Percentiles rank a stretch among this genome's conserved stretches.
phyloP scores from a whole-genome alignment of 2,888 invertebrate genomes.

The Aleiodes alternator region DNA sequence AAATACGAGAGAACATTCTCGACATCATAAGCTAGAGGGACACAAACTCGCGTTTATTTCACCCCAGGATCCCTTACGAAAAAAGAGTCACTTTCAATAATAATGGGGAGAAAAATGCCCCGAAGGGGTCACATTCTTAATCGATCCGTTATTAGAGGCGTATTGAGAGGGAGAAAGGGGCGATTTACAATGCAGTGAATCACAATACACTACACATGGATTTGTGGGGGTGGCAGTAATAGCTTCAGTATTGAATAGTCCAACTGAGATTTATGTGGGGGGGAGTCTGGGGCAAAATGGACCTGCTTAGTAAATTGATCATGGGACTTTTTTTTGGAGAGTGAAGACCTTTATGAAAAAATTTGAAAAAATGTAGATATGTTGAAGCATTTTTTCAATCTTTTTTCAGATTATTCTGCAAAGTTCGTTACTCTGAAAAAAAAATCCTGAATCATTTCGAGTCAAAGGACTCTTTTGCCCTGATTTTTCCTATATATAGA shows the following conservation, averaged over 20 bases:
- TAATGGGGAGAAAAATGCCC: not conserved
- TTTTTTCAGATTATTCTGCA: no score
- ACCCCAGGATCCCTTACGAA: not conserved
- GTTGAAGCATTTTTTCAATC: no score
- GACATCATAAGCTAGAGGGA: not conserved
- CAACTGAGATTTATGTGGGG: not conserved
- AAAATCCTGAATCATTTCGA: no score
- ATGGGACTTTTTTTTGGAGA: no score
- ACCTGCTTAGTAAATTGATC: no score
- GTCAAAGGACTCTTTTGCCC: not conserved
- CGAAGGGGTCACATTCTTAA: constrained; percentile 43
- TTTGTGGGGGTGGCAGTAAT: not conserved
- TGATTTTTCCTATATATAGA: not conserved
- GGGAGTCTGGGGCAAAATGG: no score
- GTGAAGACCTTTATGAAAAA: no score
- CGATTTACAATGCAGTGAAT: constrained; percentile 36
- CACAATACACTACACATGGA: constrained; percentile 16
- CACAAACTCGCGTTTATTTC: constrained; percentile 1
- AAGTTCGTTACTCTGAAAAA: no score
- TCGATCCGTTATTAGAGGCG: not conserved
- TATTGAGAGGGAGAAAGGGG: not conserved
- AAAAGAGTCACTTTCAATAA: not conserved
- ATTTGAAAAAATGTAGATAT: no score
- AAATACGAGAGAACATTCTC: not conserved
- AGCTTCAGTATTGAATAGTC: constrained; percentile 11